Conservation (phyloP, 2,113 vertebrate genomes). For the Paedocypris sp. region DNA sequence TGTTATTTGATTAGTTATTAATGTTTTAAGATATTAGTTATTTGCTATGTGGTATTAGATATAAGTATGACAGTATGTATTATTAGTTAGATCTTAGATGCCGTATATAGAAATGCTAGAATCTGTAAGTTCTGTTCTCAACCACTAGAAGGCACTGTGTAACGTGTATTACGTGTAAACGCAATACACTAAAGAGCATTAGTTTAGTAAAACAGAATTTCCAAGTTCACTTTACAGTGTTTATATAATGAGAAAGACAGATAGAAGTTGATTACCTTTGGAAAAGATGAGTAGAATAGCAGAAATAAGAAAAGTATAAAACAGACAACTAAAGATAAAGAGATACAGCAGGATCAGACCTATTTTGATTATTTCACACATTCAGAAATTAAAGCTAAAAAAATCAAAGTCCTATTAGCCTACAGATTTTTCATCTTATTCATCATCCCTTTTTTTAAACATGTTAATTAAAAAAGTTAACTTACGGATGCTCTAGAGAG, state of each 20-base stretch:
- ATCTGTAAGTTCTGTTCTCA: too few species aligned
- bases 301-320: slow-evolving; percentile 32
- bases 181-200: too few species aligned
- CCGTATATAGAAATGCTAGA: too few species aligned
- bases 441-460: too few species aligned
- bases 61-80: too few species aligned
- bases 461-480: too few species aligned
- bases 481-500: slow-evolving; percentile 52
- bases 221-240: background rate
- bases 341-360: background rate
- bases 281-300: slow-evolving; percentile 27
- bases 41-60: too few species aligned
- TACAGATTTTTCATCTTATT: too few species aligned
- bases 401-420: too few species aligned
- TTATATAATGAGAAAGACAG: background rate
- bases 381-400: background rate
- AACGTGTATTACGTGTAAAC: too few species aligned
- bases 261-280: slow-evolving; percentile 15
- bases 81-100: too few species aligned
- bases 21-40: background rate
- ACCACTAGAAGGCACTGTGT: too few species aligned
- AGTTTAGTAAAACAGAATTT: background rate
- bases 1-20: background rate
- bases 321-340: slow-evolving; percentile 24
- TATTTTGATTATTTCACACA: background rate